These are phyloP conservation scores for Chionoecetes opilio DNA, from an alignment of 1,140 invertebrate genomes.

Conservation along the genomic window DNA sequence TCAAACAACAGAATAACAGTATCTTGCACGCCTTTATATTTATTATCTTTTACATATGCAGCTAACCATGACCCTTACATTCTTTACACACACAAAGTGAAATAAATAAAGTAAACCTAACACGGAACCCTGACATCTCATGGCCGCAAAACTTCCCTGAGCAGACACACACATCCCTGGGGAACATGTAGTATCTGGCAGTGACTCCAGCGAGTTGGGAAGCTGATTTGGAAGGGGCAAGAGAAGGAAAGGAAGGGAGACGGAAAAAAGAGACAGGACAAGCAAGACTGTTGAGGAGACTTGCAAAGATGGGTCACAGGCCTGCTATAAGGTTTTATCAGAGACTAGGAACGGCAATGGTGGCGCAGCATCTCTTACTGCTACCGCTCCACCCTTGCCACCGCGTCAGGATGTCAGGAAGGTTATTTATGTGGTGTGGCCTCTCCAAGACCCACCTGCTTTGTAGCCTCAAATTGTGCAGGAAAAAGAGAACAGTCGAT, in stretches of 20 bases:
- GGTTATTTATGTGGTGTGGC: neutral
- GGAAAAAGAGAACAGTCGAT: neutral
- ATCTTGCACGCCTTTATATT: neutral
- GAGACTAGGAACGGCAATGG: neutral
- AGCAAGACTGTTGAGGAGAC: no score
- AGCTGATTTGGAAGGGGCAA: neutral
- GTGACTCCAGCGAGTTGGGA: conserved; percentile 2
- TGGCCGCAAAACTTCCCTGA: neutral
- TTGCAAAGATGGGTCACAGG: neutral
- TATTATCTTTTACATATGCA: neutral
- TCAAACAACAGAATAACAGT: no score
- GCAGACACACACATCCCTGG: neutral
- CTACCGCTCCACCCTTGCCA: neutral
- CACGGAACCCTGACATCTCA: neutral
- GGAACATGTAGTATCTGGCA: neutral
- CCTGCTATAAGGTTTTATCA: neutral
- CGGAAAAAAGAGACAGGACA: neutral
- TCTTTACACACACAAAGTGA: neutral
- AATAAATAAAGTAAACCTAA: neutral
- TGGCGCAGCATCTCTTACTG: neutral
- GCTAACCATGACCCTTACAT: neutral
- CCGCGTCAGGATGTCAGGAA: neutral
- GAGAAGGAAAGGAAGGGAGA: no score
- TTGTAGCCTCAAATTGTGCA: neutral
- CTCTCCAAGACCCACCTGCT: neutral